Evolutionary conservation across 2,113 vertebrate species (phyloP).

Genomic region (Turnix velox): DNA sequence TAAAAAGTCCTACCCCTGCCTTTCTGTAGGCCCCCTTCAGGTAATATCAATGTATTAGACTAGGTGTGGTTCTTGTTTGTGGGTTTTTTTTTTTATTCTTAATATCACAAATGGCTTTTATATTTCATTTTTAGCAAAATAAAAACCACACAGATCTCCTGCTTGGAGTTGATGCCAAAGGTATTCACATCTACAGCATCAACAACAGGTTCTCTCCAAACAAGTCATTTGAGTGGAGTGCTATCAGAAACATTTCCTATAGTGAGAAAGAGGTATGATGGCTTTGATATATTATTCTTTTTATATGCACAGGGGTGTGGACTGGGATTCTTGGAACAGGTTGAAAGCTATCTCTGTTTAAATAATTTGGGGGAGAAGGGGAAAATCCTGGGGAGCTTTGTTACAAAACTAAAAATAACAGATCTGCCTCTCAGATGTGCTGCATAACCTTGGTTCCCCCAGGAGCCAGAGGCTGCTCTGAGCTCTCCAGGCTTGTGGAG

Average conservation of each 20-base stretch:
- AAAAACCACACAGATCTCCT: slow-evolving; percentile 86
- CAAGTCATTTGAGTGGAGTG: slow-evolving; percentile 90
- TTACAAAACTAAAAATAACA: slow-evolving; percentile 28
- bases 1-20: too few species aligned
- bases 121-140: slow-evolving; percentile 77
- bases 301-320: slow-evolving; percentile 3
- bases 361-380: slow-evolving; percentile 29
- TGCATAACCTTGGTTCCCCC: background rate
- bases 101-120: background rate
- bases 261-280: slow-evolving; percentile 86
- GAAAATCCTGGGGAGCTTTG: slow-evolving; percentile 19
- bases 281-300: background rate
- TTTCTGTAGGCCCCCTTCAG: too few species aligned
- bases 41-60: background rate
- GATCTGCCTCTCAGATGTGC: slow-evolving; percentile 18
- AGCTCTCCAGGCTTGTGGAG: background rate
- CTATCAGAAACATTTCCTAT: slow-evolving; percentile 88
- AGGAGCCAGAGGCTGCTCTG: background rate
- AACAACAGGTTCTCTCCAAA: slow-evolving; percentile 86
- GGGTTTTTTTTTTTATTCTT: background rate
- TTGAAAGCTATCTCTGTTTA: slow-evolving; percentile 53
- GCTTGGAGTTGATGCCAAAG: slow-evolving; percentile 88
- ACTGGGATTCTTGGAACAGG: slow-evolving; percentile 40
- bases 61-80: background rate
- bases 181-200: slow-evolving; percentile 88